Evolutionary conservation across 2,797 vertebrate species (phyloP).

Genomic region (Erethizon dorsatum): DNA sequence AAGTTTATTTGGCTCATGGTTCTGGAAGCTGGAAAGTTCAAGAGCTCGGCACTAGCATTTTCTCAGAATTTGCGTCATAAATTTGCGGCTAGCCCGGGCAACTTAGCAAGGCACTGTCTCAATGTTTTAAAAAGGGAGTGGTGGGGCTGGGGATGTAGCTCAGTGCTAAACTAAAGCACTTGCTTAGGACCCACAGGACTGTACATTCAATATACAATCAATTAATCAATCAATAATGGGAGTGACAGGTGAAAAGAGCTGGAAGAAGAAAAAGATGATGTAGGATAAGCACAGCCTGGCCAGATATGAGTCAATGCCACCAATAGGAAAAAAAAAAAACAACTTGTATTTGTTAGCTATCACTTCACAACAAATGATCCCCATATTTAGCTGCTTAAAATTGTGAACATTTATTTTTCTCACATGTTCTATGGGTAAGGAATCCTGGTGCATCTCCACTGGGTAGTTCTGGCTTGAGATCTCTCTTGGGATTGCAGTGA

Average conservation of each 20-base stretch:
- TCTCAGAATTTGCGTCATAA: not conserved
- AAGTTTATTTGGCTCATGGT: not conserved
- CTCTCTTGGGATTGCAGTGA: accelerated
- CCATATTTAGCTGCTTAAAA: not conserved
- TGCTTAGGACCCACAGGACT: not conserved
- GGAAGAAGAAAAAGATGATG: not conserved
- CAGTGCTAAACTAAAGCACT: not conserved
- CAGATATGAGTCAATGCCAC: not conserved
- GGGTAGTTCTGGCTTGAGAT: not conserved
- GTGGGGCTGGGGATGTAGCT: not conserved
- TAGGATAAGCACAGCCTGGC: not conserved
- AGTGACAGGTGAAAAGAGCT: not conserved
- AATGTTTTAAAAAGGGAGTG: not conserved
- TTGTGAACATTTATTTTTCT: not conserved
- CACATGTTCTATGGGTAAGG: not conserved
- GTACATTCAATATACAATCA: not conserved
- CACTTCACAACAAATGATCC: not conserved
- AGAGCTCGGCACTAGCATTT: not conserved
- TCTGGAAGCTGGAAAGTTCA: not conserved
- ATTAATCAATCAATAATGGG: not conserved
- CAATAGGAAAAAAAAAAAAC: not conserved
- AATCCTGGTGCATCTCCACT: too few species aligned
- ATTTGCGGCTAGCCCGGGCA: not conserved
- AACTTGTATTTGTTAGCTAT: not conserved
- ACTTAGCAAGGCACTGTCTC: not conserved